Conservation (phyloP, 2,113 vertebrate species). For the Cheilinus undulatus region DNA sequence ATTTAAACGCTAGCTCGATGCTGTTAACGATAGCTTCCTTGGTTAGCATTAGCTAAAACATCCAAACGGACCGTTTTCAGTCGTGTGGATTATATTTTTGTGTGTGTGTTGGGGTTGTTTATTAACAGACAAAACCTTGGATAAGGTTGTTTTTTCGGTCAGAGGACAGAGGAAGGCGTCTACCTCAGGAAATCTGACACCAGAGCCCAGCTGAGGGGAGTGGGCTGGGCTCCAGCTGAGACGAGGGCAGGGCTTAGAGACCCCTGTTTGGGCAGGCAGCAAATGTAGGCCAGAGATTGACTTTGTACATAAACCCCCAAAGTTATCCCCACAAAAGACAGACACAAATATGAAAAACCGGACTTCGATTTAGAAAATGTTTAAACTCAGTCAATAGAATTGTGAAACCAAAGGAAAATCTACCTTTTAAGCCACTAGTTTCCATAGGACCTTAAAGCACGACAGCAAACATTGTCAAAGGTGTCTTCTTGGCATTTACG, state of each 20-base stretch:
- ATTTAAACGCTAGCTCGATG: constrained; percentile 53
- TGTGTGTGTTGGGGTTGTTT: constrained; percentile 4
- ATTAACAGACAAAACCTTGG: neutral
- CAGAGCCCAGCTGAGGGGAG: constrained; percentile 73
- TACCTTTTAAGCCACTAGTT: no score
- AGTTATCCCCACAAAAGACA: neutral
- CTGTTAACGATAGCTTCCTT: constrained; percentile 12
- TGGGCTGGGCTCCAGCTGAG: constrained; percentile 61
- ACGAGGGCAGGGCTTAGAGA: no score
- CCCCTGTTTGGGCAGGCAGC: neutral
- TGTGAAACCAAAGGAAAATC: no score
- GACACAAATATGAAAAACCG: no score
- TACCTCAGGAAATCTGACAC: constrained; percentile 76
- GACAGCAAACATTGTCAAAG: no score
- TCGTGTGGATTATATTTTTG: fast-evolving
- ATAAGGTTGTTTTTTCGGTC: constrained; percentile 43
- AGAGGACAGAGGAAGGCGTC: constrained; percentile 64
- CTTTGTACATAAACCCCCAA: neutral
- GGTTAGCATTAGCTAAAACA: neutral
- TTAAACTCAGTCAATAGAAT: no score
- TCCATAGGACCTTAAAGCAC: no score
- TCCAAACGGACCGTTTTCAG: fast-evolving
- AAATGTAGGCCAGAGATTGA: constrained; percentile 7
- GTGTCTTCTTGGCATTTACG: no score
- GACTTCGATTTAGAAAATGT: no score